Evolutionary conservation across 1,140 invertebrate species (phyloP).

Genomic region (Pissodes strobi): DNA sequence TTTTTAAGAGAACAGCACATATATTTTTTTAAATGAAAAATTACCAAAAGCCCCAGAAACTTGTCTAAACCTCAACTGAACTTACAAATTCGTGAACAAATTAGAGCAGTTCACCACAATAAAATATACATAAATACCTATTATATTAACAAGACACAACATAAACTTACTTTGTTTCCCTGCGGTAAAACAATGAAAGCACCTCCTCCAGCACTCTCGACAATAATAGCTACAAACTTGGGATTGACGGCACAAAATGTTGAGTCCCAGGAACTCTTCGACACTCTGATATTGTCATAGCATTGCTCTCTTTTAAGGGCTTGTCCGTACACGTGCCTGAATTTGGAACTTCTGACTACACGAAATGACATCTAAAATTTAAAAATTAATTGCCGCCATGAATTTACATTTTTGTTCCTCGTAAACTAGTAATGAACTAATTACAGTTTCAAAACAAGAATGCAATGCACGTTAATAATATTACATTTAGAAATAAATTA

Average conservation of each 20-base stretch:
- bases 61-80: no score
- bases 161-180: slow-evolving; percentile 85
- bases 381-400: slow-evolving; percentile 3
- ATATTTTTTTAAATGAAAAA: no score
- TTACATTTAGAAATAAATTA: no score
- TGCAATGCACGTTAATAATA: no score
- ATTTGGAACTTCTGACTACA: slow-evolving; percentile 94
- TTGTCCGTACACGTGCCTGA: slow-evolving; percentile 98
- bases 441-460: no score
- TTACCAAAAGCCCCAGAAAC: no score
- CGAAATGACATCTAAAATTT: slow-evolving; percentile 84
- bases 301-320: slow-evolving; percentile 96
- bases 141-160: slow-evolving; percentile 26
- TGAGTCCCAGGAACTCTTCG: slow-evolving; percentile 98
- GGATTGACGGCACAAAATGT: slow-evolving; percentile 99
- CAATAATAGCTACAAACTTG: slow-evolving; percentile 98
- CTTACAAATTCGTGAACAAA: no score
- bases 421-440: no score
- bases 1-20: no score
- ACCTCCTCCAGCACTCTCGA: slow-evolving; percentile 97
- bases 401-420: no score
- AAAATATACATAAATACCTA: no score
- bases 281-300: slow-evolving; percentile 98
- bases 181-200: slow-evolving; percentile 97
- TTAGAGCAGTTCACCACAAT: no score